Evolutionary conservation across 1,140 invertebrate species (phyloP).

Genomic region (Drosophila arizonae): DNA sequence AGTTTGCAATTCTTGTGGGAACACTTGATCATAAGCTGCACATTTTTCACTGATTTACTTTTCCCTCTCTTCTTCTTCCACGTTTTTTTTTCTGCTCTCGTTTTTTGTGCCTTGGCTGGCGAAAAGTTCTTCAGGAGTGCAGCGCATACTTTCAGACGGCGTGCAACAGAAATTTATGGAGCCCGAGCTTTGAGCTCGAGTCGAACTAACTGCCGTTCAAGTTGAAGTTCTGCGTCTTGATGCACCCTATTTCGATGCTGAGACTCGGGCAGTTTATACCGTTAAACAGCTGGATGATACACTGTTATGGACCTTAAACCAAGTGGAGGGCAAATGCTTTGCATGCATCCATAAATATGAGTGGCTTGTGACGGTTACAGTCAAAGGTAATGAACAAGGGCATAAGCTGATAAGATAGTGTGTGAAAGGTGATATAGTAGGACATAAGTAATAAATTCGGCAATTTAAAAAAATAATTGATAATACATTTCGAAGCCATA

Average conservation of each 20-base stretch:
- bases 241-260: slow-evolving; percentile 15
- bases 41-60: slow-evolving; percentile 77
- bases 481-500: too few relatives aligned
- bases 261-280: slow-evolving; percentile 18
- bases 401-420: not conserved
- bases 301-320: not conserved
- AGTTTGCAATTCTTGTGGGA: slow-evolving; percentile 80
- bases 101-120: slow-evolving; percentile 5
- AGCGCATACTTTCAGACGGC: slow-evolving; percentile 44
- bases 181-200: slow-evolving; percentile 33
- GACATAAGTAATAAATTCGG: too few relatives aligned
- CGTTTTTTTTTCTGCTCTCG: too few relatives aligned
- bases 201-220: slow-evolving; percentile 11
- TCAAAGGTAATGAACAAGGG: not conserved
- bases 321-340: slow-evolving; percentile 7
- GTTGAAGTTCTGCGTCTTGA: slow-evolving; percentile 1
- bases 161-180: slow-evolving; percentile 58
- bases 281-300: slow-evolving; percentile 33
- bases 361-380: not conserved
- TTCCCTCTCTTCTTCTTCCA: not conserved
- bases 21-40: slow-evolving; percentile 80
- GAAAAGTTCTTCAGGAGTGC: slow-evolving; percentile 30
- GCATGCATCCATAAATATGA: not conserved
- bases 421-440: too few relatives aligned
- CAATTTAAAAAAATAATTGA: too few relatives aligned